Base-by-base conservation (phyloP, 1,140 invertebrate species). In the Pseudomyrmex pallidus region DNA sequence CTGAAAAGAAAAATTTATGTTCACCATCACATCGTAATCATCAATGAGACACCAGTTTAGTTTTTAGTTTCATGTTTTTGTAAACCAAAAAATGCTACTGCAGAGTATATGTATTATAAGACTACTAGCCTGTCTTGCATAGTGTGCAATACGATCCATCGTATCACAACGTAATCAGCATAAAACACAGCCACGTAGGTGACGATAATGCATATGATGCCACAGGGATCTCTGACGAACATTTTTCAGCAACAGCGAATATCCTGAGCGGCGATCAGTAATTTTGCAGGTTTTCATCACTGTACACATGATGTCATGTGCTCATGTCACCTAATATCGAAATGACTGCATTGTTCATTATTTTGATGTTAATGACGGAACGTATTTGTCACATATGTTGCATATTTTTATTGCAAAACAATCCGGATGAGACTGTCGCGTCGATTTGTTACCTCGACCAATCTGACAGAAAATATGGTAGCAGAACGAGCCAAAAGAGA, bases 161-260 rank as follows among this genome's bases (percentile, higher is more conserved):
- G 94, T 72, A 98, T 95, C 12, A 98, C 96, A 61, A 98, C 98
- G 95, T 98, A 99, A 94, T 98, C 98, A 4, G 98, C 98, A 93
- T 99, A 98, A 87, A 98, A 95, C 56, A 99, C 95, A 44, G 97
- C 97, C 35, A 95, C 90, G 92, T 98, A 99, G 13, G 97, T 98
- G 82, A 98, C 95, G 70, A 97, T 93, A 82, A 98, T 96, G 92
- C 98, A 98, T 83, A 97, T 95, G 89, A 98, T 96, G 85, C 98
- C 98, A 93, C 98, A 99, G 54, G 97, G 97, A 95, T 98, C 98
- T 85, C 95, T 95, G 68, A 98, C 95, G 86, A 96, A 96, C 91
- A 94, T 94, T 84, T 90, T 93, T 91, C 22, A 25, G 12, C 50
- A 22, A 62, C 12, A 48, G 35, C 78, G 44, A 62, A 22, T 62